Percentiles rank a stretch among this genome's conserved stretches.
Evolutionary conservation across 2,113 vertebrate genomes (phyloP).

Genomic region (Bombycilla garrulus): DNA sequence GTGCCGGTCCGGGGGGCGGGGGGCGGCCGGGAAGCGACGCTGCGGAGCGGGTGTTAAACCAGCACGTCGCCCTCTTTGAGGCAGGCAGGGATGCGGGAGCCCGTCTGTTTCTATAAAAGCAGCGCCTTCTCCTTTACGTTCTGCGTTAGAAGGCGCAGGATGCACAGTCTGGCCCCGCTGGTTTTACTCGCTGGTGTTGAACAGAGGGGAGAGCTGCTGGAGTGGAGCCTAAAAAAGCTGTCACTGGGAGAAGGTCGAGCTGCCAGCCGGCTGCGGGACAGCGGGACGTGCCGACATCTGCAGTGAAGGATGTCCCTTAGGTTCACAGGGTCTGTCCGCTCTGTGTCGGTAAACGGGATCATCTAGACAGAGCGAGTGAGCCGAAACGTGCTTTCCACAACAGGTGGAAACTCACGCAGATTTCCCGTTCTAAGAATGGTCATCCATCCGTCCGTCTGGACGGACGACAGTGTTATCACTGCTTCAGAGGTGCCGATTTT

Average conservation of each 20-base stretch:
- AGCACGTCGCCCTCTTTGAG: neutral
- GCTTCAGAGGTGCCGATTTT: neutral
- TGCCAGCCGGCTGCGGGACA: neutral
- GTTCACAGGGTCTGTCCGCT: fast-evolving
- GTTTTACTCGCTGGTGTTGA: neutral
- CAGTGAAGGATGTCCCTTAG: fast-evolving
- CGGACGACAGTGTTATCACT: fast-evolving
- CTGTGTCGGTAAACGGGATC: neutral
- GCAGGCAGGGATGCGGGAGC: neutral
- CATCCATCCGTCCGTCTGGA: neutral
- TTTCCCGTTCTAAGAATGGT: neutral
- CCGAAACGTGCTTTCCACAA: neutral
- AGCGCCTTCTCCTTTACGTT: fast-evolving
- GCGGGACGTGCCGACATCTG: fast-evolving
- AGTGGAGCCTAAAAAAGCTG: no score
- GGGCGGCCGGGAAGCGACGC: neutral
- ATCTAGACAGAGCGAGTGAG: fast-evolving
- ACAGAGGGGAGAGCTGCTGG: neutral
- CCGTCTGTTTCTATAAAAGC: fast-evolving
- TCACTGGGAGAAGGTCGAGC: neutral
- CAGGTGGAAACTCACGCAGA: neutral
- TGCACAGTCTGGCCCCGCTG: neutral
- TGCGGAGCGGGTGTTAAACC: neutral
- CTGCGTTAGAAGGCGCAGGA: neutral
- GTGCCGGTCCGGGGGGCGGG: neutral